These are phyloP conservation scores for Basileuterus tristriatus DNA, from an alignment of 2,797 vertebrate species.

Conservation along the genomic window DNA sequence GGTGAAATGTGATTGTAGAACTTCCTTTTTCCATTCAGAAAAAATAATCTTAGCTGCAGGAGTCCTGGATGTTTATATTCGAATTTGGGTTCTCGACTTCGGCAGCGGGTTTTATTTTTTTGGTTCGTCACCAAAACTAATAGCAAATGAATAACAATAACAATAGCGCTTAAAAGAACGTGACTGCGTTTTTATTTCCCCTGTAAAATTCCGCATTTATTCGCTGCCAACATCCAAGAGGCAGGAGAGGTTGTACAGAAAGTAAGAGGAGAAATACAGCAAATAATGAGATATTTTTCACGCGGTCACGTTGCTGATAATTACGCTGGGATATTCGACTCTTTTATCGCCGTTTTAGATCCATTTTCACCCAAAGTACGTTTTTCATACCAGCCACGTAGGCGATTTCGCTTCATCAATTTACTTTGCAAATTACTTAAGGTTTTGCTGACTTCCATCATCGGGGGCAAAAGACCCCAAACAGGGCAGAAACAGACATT, in stretches of 20 bases:
- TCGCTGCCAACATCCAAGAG: neutral
- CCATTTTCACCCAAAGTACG: neutral
- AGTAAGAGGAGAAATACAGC: neutral
- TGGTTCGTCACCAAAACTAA: conserved; percentile 60
- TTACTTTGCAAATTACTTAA: neutral
- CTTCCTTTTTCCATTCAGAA: conserved; percentile 72
- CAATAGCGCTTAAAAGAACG: conserved; percentile 16
- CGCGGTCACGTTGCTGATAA: neutral
- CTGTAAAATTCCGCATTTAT: conserved; percentile 6
- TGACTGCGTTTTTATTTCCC: conserved; percentile 37
- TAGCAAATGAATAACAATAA: conserved; percentile 63
- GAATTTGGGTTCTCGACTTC: conserved; percentile 42
- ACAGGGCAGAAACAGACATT: neutral
- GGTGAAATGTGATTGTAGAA: conserved; percentile 68
- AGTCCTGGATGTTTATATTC: conserved; percentile 63
- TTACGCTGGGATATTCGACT: neutral
- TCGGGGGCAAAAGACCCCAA: neutral
- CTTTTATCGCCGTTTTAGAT: neutral
- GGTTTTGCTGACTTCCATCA: neutral
- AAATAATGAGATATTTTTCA: conserved; percentile 17
- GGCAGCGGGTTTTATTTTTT: conserved; percentile 43
- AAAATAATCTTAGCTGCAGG: conserved; percentile 70
- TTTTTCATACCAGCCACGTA: neutral
- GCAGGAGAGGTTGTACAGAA: neutral
- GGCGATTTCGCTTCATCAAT: neutral